Base-by-base conservation (phyloP, 1,140 invertebrate species). In the Xylocopa sonorina region DNA sequence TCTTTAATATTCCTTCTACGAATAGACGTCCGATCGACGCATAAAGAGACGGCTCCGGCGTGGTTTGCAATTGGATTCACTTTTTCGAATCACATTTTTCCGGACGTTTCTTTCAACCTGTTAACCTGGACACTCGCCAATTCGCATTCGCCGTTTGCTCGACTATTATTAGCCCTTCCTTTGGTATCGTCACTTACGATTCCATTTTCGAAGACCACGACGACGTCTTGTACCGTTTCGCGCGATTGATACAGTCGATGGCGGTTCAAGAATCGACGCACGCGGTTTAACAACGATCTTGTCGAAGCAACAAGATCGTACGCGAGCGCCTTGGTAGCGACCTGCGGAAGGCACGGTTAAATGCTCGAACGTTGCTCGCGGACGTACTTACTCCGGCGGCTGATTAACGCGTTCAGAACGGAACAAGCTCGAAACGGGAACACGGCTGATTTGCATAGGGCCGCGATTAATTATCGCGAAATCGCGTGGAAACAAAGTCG, bases 401-500 rank as follows among this genome's bases (percentile, higher is more conserved):
- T 58, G 74, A 77, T 68, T 58, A 77, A 71, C 74, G 64, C 43
- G 63, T 38, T 29, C 29, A 29, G 53, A 69, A 64, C n/a, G 51
- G 43, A 69, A 69, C 41, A 50, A 53, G 18, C 60, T 60, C 27
- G 64, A 27, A 55, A 38, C 24, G 51, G 34, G 51, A 41, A 77
- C 53, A 34, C 32, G 64, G 41, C 3, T 48, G 63, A 55, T 58
- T 66, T 58, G 51, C 51, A 76, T 68, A 34, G 43, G 64, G 51
- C 18, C 14, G 32, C 74, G 66, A 77, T 77, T 77, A 77, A 58
- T 77, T 77, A 69, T 58, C 41, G 64, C 27, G 46, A 58, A 68
- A 68, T 69, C 55, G 63, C 43, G n/a, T 29, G 53, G 66, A 69
- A 77, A 69, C 74, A 43, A 77, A 77, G 41, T 68, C 64, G 74